A percentile compares a stretch with the other conserved stretches of the same genome.
These are phyloP conservation scores for Linnaemya tessellans DNA, from an alignment of 2,888 invertebrate genomes.

Conservation along the genomic window DNA sequence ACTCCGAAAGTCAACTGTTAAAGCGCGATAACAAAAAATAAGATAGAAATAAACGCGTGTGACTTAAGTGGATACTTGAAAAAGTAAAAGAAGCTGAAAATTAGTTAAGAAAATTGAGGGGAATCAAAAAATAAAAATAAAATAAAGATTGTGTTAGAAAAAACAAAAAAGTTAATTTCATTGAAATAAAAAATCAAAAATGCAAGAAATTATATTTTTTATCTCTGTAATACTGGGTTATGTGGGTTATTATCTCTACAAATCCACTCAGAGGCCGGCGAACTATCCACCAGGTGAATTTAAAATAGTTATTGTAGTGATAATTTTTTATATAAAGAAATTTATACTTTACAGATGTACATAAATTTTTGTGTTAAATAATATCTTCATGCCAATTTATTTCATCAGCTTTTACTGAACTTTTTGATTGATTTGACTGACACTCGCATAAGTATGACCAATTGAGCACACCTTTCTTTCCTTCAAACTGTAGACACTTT, in stretches of 20 bases:
- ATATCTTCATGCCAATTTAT: not conserved
- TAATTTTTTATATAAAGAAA: too few species aligned
- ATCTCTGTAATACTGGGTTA: constrained; percentile 74
- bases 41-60: constrained; percentile 9
- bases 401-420: not conserved
- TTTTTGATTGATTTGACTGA: constrained; percentile 47
- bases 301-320: not conserved
- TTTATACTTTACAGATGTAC: too few species aligned
- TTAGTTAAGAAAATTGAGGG: not conserved
- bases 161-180: not conserved
- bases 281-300: constrained; percentile 81
- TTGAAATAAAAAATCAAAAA: constrained; percentile 58
- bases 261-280: constrained; percentile 76
- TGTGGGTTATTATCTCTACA: constrained; percentile 75
- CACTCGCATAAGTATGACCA: constrained; percentile 26
- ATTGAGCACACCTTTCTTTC: constrained; percentile 23
- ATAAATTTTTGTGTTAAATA: not conserved
- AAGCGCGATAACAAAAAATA: not conserved
- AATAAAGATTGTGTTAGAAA: not conserved
- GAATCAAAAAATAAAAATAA: not conserved
- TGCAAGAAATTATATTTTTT: constrained; percentile 77
- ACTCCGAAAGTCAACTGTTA: not conserved
- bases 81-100: not conserved
- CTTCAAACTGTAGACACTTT: not conserved
- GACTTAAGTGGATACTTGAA: not conserved